These are phyloP conservation scores for Melanargia galathea DNA, from an alignment of 2,888 invertebrate species.

Conservation along the genomic window DNA sequence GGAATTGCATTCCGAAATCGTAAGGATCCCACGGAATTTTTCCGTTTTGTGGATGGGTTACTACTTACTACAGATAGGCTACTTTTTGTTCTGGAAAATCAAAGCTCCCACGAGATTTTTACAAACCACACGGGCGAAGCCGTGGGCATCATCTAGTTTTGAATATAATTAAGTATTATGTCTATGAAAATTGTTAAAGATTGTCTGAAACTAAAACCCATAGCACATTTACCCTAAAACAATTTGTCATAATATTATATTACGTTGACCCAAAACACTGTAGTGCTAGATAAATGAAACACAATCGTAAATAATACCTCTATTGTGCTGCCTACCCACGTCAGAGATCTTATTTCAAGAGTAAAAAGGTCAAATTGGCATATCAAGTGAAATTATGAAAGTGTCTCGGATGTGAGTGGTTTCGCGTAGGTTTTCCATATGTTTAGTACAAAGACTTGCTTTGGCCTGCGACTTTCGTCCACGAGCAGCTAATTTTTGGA, in stretches of 20 bases:
- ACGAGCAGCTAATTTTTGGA: no score
- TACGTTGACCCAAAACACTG: slow-evolving; percentile 10
- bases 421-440: slow-evolving; percentile 9
- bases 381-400: slow-evolving; percentile 18
- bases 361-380: slow-evolving; percentile 25
- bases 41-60: no score
- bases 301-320: slow-evolving; percentile 28
- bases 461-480: no score
- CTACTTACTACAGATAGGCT: no score
- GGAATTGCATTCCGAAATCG: no score
- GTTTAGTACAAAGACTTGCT: no score
- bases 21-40: no score
- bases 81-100: no score
- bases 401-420: slow-evolving; percentile 9
- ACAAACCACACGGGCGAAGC: no score
- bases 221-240: slow-evolving; percentile 13
- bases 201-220: background rate
- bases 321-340: slow-evolving; percentile 21
- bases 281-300: slow-evolving; percentile 10
- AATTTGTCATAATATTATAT: slow-evolving; percentile 21
- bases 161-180: no score
- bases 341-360: slow-evolving; percentile 22
- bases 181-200: background rate
- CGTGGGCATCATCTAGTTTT: no score
- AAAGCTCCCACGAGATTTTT: no score